Conservation (phyloP, 2,113 vertebrate genomes). For the Pongo pygmaeus region DNA sequence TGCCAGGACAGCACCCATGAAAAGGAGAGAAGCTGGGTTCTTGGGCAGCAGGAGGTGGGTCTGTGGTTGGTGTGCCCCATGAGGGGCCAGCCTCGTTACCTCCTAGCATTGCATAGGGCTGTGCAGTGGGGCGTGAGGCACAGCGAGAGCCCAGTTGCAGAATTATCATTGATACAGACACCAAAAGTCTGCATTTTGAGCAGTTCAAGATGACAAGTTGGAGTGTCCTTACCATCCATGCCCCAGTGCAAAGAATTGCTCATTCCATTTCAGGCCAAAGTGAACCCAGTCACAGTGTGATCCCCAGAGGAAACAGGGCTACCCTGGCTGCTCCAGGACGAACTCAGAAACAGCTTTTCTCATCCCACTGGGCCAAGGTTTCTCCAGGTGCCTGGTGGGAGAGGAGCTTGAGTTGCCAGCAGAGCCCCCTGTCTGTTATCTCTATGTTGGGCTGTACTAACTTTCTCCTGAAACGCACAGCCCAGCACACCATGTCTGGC, state of each 20-base stretch:
- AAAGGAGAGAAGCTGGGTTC: neutral
- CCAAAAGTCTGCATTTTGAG: neutral
- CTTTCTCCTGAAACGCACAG: neutral
- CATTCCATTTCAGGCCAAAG: neutral
- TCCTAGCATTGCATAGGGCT: fast-evolving
- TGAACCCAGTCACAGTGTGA: neutral
- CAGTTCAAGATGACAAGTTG: fast-evolving
- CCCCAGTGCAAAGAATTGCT: neutral
- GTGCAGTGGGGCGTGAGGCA: fast-evolving
- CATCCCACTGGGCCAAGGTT: neutral
- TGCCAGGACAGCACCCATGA: fast-evolving
- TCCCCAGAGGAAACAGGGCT: neutral
- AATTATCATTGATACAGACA: fast-evolving
- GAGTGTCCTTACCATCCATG: neutral
- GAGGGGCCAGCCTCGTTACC: neutral
- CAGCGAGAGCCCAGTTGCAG: neutral
- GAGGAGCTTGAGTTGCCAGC: fast-evolving
- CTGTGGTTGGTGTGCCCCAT: fast-evolving
- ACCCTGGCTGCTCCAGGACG: neutral
- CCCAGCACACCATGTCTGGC: fast-evolving
- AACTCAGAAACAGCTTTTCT: neutral
- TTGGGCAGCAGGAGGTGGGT: fast-evolving
- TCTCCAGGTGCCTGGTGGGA: neutral
- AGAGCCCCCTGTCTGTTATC: neutral
- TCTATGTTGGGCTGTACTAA: neutral